Conservation (phyloP, 2,888 invertebrate species). For the Conus canariensis region DNA sequence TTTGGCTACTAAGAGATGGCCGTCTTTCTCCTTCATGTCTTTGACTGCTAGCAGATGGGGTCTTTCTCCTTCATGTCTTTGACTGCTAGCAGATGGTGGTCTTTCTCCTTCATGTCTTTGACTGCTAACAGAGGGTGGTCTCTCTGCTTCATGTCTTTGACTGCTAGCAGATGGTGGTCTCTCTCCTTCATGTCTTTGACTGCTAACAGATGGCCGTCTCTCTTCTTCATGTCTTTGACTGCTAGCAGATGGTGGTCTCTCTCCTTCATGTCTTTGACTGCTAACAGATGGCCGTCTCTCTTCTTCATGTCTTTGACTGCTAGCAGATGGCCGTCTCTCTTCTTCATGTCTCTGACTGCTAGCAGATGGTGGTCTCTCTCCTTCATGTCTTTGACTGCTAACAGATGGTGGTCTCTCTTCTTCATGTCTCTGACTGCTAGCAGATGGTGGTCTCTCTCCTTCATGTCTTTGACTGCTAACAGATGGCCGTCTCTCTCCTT, state of each 20-base stretch:
- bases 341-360: not conserved
- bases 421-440: not conserved
- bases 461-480: not conserved
- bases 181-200: no score
- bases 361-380: not conserved
- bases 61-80: not conserved
- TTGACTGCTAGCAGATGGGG: not conserved
- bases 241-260: not conserved
- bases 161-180: not conserved
- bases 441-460: slow-evolving; percentile 1
- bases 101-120: not conserved
- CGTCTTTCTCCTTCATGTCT: not conserved
- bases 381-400: not conserved
- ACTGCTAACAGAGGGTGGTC: not conserved
- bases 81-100: no score
- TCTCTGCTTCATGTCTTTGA: not conserved
- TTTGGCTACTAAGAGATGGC: not conserved
- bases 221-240: no score
- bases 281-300: not conserved
- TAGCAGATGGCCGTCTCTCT: not conserved
- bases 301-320: not conserved
- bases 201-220: no score
- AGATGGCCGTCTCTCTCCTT: not conserved
- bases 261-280: not conserved
- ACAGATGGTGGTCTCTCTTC: not conserved